phyloP scores from a whole-genome alignment of 2,797 vertebrate genomes.

The Dipus sagitta region DNA sequence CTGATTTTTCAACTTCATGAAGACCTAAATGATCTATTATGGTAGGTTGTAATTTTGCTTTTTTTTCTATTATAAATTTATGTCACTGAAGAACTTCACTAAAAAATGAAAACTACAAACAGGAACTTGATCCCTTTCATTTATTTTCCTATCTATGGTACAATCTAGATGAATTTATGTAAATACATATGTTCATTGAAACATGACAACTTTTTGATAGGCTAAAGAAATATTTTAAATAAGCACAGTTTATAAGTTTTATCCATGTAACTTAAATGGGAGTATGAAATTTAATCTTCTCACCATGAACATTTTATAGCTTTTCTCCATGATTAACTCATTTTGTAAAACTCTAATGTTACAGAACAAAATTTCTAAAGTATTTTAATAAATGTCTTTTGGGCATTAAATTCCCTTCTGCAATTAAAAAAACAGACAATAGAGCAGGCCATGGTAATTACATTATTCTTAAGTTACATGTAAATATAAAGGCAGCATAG shows the following conservation, averaged over 20 bases:
- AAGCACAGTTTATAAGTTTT: slow-evolving; percentile 47
- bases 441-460: slow-evolving; percentile 11
- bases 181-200: slow-evolving; percentile 46
- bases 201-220: slow-evolving; percentile 49
- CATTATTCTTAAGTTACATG: slow-evolving; percentile 52
- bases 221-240: slow-evolving; percentile 60
- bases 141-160: slow-evolving; percentile 53
- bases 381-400: slow-evolving; percentile 63
- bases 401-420: slow-evolving; percentile 49
- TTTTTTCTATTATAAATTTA: neutral
- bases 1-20: neutral
- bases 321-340: slow-evolving; percentile 43
- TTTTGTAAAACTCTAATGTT: slow-evolving; percentile 49
- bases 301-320: slow-evolving; percentile 58
- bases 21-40: neutral
- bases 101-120: slow-evolving; percentile 62
- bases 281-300: slow-evolving; percentile 68
- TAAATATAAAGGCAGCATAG: neutral
- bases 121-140: slow-evolving; percentile 44
- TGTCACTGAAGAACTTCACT: slow-evolving; percentile 1
- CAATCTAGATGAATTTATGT: slow-evolving; percentile 22
- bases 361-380: slow-evolving; percentile 43
- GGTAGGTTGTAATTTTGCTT: neutral
- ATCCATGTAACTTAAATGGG: slow-evolving; percentile 36
- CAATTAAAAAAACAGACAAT: slow-evolving; percentile 43